Conservation (phyloP, 2,797 vertebrate species). For the Anguilla obscura region DNA sequence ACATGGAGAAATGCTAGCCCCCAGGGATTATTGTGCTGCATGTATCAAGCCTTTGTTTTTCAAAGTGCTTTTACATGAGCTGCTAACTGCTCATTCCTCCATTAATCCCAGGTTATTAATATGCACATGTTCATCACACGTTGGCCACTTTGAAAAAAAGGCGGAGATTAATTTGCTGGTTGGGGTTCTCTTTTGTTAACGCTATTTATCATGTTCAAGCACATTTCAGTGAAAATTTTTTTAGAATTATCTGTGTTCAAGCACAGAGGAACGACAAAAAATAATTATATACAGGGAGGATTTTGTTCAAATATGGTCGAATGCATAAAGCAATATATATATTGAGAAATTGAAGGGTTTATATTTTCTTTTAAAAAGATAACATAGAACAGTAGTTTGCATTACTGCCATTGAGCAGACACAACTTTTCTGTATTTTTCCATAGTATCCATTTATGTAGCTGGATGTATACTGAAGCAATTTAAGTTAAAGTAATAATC, state of each 20-base stretch:
- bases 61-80: not conserved
- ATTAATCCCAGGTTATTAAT: constrained; percentile 30
- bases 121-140: constrained; percentile 29
- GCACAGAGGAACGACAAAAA: not conserved
- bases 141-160: constrained; percentile 23
- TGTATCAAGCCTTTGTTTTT: constrained; percentile 17
- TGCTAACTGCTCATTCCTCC: not conserved
- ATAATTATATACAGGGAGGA: not conserved
- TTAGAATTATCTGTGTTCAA: constrained; percentile 7
- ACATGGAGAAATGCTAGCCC: not conserved
- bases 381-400: not conserved
- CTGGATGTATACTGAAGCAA: no score
- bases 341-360: not conserved
- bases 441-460: no score
- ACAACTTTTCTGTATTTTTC: no score
- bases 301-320: not conserved
- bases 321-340: not conserved
- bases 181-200: not conserved
- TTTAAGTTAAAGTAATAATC: no score
- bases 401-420: not conserved
- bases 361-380: not conserved
- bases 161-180: not conserved
- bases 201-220: not conserved
- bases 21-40: not conserved
- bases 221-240: constrained; percentile 22